phyloP scores from a whole-genome alignment of 2,888 invertebrate genomes.

The Ormyrus nitidulus region DNA sequence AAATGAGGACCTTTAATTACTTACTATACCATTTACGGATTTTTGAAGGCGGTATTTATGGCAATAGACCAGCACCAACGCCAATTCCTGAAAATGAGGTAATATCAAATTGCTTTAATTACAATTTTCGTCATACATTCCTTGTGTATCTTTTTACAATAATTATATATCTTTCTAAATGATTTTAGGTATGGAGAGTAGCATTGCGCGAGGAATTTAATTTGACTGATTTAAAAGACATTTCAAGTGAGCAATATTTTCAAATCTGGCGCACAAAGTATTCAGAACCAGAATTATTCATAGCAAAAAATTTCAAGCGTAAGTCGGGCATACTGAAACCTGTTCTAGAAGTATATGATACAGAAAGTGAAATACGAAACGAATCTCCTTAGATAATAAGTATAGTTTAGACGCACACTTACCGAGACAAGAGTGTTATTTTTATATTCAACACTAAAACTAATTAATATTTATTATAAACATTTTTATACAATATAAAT shows the following conservation, averaged over 20 bases:
- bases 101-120: conserved; percentile 36
- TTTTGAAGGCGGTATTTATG: conserved; percentile 73
- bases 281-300: conserved; percentile 67
- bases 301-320: conserved; percentile 38
- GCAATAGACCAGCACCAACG: conserved; percentile 73
- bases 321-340: conserved; percentile 6
- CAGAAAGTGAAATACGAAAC: neutral
- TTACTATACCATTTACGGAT: conserved; percentile 77
- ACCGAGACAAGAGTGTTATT: conserved; percentile 33
- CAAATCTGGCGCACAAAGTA: conserved; percentile 75
- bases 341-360: neutral
- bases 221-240: conserved; percentile 68
- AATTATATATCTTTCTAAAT: conserved; percentile 3
- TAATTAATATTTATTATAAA: no score
- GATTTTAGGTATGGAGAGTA: conserved; percentile 76
- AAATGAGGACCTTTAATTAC: conserved; percentile 78
- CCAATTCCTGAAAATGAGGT: conserved; percentile 75
- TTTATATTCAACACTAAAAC: neutral
- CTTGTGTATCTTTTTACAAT: neutral
- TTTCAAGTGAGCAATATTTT: conserved; percentile 76
- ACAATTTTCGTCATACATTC: neutral
- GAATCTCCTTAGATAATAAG: neutral
- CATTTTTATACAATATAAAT: no score
- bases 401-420: conserved; percentile 16
- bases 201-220: conserved; percentile 75